phyloP scores from a whole-genome alignment of 1,140 invertebrate species.

The Heliothis virescens region DNA sequence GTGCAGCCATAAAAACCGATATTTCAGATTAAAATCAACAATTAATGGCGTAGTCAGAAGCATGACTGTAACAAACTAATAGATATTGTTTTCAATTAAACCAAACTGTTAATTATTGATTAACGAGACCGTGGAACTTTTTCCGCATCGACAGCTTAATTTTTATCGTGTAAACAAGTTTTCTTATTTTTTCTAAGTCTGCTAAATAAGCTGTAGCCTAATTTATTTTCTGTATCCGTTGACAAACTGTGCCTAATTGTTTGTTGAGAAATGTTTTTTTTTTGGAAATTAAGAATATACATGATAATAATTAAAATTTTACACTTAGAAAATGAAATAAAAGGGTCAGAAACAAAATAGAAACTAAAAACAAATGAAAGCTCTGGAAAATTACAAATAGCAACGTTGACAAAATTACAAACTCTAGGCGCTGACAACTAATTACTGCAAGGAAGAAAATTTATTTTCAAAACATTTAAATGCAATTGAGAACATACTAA shows the following conservation, averaged over 20 bases:
- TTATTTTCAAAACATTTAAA: too few relatives aligned
- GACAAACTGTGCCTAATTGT: too few relatives aligned
- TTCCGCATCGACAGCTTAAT: conserved; percentile 27
- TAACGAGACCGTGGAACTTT: conserved; percentile 46
- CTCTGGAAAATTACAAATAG: not conserved
- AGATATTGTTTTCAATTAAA: conserved; percentile 50
- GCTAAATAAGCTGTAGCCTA: not conserved
- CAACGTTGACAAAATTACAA: not conserved
- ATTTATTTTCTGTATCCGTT: too few relatives aligned
- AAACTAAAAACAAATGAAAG: too few relatives aligned
- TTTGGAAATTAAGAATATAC: too few relatives aligned
- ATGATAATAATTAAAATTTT: too few relatives aligned
- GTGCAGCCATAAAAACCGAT: not conserved
- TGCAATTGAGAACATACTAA: too few relatives aligned
- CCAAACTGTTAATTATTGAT: conserved; percentile 46
- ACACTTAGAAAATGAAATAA: too few relatives aligned
- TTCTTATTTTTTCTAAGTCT: conserved; percentile 5
- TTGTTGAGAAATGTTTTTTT: too few relatives aligned
- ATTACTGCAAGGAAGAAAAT: too few relatives aligned
- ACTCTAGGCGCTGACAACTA: not conserved
- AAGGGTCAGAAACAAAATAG: too few relatives aligned
- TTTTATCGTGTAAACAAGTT: conserved; percentile 8
- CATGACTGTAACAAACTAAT: conserved; percentile 36
- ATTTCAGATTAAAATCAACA: conserved; percentile 39
- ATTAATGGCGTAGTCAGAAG: conserved; percentile 7